Percentiles rank a stretch among this genome's conserved stretches.
Conservation (phyloP, 2,113 vertebrate species). For the Rhinopomastus cyanomelas region DNA sequence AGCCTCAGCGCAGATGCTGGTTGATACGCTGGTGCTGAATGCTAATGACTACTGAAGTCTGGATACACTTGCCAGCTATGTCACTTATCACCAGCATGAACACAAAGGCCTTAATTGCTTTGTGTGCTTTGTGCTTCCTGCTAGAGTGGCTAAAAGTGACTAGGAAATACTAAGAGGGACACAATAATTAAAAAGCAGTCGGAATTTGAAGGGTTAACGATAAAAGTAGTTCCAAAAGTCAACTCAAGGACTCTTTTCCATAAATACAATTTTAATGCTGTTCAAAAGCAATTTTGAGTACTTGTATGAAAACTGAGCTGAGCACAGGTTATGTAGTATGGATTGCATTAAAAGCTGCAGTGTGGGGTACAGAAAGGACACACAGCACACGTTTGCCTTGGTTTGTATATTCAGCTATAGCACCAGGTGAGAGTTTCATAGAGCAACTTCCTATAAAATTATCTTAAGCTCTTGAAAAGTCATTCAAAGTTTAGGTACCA, state of each 20-base stretch:
- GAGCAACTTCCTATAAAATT: neutral
- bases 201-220: neutral
- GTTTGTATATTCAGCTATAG: neutral
- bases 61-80: slow-evolving; percentile 45
- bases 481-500: neutral
- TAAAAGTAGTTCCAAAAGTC: neutral
- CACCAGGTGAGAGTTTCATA: neutral
- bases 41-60: slow-evolving; percentile 45
- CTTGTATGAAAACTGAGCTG: slow-evolving; percentile 25
- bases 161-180: slow-evolving; percentile 12
- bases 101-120: slow-evolving; percentile 31
- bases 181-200: slow-evolving; percentile 12
- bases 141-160: slow-evolving; percentile 1
- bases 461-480: neutral
- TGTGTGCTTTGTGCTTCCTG: slow-evolving; percentile 5
- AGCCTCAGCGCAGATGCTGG: slow-evolving; percentile 48
- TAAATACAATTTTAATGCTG: neutral
- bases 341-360: slow-evolving; percentile 2
- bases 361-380: neutral
- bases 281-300: slow-evolving; percentile 10
- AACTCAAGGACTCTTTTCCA: slow-evolving; percentile 19
- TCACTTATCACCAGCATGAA: slow-evolving; percentile 47
- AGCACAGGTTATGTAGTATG: slow-evolving; percentile 7
- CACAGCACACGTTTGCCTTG: slow-evolving; percentile 2
- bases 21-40: slow-evolving; percentile 55